A percentile compares a stretch with the other conserved stretches of the same genome.
phyloP scores from a whole-genome alignment of 1,140 invertebrate genomes.

The Capitella teleta region DNA sequence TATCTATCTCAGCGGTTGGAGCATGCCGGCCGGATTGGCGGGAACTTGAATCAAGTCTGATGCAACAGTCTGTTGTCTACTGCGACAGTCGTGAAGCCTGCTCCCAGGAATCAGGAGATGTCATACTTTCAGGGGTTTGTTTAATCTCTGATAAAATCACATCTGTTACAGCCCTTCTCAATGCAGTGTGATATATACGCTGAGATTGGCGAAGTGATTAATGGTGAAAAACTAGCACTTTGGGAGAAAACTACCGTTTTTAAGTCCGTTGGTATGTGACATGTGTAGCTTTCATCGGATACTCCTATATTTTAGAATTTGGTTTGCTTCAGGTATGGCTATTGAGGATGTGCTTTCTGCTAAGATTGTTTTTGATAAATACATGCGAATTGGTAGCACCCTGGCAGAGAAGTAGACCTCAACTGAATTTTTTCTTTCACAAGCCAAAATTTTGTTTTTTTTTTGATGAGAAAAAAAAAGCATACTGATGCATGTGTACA shows the following conservation, averaged over 20 bases:
- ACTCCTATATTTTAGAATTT: not conserved
- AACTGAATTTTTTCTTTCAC: no score
- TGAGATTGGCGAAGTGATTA: conserved; percentile 39
- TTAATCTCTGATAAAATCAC: no score
- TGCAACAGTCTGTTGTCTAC: conserved; percentile 27
- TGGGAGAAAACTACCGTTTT: conserved; percentile 32
- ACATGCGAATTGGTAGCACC: no score
- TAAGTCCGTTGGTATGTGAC: conserved; percentile 37
- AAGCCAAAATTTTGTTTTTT: no score
- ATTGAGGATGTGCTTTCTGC: conserved; percentile 46
- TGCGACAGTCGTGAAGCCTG: conserved; percentile 37
- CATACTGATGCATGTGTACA: no score
- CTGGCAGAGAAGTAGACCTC: no score
- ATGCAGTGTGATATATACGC: conserved; percentile 32
- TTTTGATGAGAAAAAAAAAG: no score
- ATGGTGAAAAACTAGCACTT: conserved; percentile 20
- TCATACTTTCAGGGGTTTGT: conserved; percentile 36
- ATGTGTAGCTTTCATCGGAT: not conserved
- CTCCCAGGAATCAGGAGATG: conserved; percentile 35
- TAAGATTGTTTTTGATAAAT: conserved; percentile 39
- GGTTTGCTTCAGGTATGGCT: conserved; percentile 39
- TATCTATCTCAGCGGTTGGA: conserved; percentile 33
- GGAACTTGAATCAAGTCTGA: conserved; percentile 33
- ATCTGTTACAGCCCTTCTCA: no score
- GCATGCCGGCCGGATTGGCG: conserved; percentile 32